Evolutionary conservation across 2,888 invertebrate genomes (phyloP).

Genomic region (Scotopteryx bipunctaria): DNA sequence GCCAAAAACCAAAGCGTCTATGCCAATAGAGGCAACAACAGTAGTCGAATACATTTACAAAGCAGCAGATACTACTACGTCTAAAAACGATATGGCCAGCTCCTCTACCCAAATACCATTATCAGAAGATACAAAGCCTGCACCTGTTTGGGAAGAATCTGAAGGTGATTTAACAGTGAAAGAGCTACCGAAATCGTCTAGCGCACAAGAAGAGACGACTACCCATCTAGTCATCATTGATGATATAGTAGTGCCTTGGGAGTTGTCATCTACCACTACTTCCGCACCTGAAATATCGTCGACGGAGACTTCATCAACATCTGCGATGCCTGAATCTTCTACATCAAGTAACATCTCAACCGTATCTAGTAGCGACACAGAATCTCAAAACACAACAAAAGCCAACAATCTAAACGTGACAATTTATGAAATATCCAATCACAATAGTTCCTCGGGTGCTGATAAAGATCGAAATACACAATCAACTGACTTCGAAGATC

Average conservation of each 20-base stretch:
- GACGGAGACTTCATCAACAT: background rate
- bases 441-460: slow-evolving; percentile 47
- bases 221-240: slow-evolving; percentile 24
- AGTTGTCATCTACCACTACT: slow-evolving; percentile 33
- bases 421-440: slow-evolving; percentile 72
- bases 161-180: slow-evolving; percentile 48
- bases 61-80: slow-evolving; percentile 42
- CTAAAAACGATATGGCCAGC: slow-evolving; percentile 21
- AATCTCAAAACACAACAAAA: slow-evolving; percentile 51
- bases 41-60: slow-evolving; percentile 69
- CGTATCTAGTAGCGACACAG: slow-evolving; percentile 27
- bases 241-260: slow-evolving; percentile 33
- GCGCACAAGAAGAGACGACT: slow-evolving; percentile 23
- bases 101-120: slow-evolving; percentile 12
- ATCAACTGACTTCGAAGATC: slow-evolving; percentile 67
- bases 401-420: slow-evolving; percentile 69
- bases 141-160: slow-evolving; percentile 71
- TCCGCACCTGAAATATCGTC: slow-evolving; percentile 17
- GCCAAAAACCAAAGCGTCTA: slow-evolving; percentile 26
- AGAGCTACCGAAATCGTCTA: slow-evolving; percentile 37
- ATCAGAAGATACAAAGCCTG: slow-evolving; percentile 49
- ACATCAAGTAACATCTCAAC: slow-evolving; percentile 19
- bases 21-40: slow-evolving; percentile 59
- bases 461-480: slow-evolving; percentile 54
- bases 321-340: slow-evolving; percentile 5